phyloP scores from a whole-genome alignment of 2,113 vertebrate species.

The Cottus gobio region DNA sequence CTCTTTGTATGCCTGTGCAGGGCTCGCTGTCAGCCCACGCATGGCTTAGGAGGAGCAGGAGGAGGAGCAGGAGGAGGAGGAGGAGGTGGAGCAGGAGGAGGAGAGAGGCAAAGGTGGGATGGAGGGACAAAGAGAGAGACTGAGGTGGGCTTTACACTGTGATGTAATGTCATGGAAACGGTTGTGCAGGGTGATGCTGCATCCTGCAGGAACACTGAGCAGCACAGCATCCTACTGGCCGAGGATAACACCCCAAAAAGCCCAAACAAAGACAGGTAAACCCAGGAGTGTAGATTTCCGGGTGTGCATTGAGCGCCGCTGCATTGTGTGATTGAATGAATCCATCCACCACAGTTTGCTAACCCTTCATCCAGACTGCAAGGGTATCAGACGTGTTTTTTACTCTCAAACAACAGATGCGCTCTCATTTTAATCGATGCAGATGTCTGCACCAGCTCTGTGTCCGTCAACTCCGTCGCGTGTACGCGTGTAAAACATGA shows the following conservation, averaged over 20 bases:
- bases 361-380: too few species aligned
- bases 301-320: neutral
- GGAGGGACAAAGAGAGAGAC: slow-evolving; percentile 15
- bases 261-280: neutral
- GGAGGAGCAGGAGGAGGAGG: neutral
- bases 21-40: slow-evolving; percentile 59
- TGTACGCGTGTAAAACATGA: neutral
- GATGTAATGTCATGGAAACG: slow-evolving; percentile 72
- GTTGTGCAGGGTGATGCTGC: slow-evolving; percentile 49
- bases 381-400: too few species aligned
- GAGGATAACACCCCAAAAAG: neutral
- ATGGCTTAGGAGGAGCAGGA: slow-evolving; percentile 42
- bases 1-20: slow-evolving; percentile 47
- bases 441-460: too few species aligned
- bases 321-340: too few species aligned
- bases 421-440: too few species aligned
- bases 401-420: too few species aligned
- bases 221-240: slow-evolving; percentile 60
- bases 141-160: slow-evolving; percentile 57
- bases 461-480: too few species aligned
- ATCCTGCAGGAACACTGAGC: slow-evolving; percentile 1
- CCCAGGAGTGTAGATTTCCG: neutral
- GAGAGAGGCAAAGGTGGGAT: neutral
- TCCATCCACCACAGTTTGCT: too few species aligned
- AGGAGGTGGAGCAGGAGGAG: too few species aligned